These are phyloP conservation scores for Probosciger aterrimus DNA, from an alignment of 2,113 vertebrate species.

Conservation along the genomic window DNA sequence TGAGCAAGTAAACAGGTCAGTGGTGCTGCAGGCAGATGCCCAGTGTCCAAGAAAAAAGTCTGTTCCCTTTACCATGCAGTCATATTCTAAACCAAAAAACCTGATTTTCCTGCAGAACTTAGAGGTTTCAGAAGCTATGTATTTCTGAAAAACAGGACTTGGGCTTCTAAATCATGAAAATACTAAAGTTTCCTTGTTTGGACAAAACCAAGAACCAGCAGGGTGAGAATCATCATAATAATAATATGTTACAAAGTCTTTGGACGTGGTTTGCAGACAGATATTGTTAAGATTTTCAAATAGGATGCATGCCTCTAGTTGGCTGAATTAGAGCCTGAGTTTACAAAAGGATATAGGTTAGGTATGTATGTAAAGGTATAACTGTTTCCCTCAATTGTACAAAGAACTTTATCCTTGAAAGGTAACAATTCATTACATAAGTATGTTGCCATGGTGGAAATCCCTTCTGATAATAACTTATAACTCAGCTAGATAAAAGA, in stretches of 20 bases:
- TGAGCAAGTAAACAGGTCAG: background rate
- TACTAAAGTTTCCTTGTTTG: background rate
- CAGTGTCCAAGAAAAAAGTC: background rate
- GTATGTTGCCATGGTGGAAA: background rate
- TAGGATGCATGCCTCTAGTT: background rate
- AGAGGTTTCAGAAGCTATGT: background rate
- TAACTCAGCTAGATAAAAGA: background rate
- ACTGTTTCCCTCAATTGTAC: background rate
- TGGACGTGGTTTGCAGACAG: background rate
- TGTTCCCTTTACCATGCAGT: background rate
- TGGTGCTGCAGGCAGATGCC: background rate
- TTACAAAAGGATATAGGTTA: background rate
- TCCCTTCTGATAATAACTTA: background rate
- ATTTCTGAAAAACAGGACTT: background rate
- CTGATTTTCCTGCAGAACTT: background rate
- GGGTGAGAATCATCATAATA: accelerated
- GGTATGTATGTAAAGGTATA: background rate
- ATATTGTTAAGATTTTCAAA: background rate
- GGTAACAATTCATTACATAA: background rate
- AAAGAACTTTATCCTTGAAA: background rate
- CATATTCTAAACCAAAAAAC: background rate
- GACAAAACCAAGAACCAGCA: background rate
- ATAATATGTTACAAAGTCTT: background rate
- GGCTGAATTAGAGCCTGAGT: background rate
- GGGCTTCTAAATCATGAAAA: background rate